Evolutionary conservation across 2,113 vertebrate species (phyloP).

Genomic region (Rutilus rutilus): DNA sequence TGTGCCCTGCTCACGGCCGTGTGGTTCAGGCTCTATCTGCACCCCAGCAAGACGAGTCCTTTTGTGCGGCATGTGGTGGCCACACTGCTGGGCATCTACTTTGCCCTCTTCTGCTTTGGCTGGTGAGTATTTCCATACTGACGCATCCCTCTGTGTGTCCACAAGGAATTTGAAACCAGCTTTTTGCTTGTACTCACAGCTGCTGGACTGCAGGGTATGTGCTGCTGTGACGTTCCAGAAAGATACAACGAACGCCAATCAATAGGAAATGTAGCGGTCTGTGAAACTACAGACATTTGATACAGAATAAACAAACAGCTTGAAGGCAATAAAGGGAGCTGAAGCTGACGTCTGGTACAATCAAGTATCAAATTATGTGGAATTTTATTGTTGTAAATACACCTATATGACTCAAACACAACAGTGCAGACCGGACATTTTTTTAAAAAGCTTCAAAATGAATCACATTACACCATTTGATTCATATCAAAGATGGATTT

Average conservation of each 20-base stretch:
- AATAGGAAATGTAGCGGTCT: slow-evolving; percentile 19
- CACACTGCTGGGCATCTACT: slow-evolving; percentile 88
- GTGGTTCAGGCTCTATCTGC: slow-evolving; percentile 89
- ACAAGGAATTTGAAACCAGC: neutral
- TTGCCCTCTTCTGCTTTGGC: slow-evolving; percentile 93
- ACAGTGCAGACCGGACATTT: neutral
- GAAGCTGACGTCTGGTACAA: neutral
- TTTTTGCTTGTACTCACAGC: slow-evolving; percentile 11
- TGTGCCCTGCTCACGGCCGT: slow-evolving; percentile 87
- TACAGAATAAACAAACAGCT: slow-evolving; percentile 28
- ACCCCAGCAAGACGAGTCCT: slow-evolving; percentile 87
- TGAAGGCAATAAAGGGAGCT: neutral
- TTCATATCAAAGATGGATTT: neutral
- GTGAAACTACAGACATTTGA: slow-evolving; percentile 12
- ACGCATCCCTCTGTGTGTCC: neutral
- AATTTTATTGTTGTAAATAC: neutral
- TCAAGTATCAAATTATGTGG: slow-evolving; percentile 1
- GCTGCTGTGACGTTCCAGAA: slow-evolving; percentile 10
- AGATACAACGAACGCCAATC: neutral
- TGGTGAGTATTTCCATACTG: slow-evolving; percentile 78
- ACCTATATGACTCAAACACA: neutral
- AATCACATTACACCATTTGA: neutral
- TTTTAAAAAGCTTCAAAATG: neutral
- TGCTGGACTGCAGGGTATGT: slow-evolving; percentile 23
- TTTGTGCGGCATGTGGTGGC: slow-evolving; percentile 87